phyloP scores from a whole-genome alignment of 2,888 invertebrate species.

The Dicyrtomina minuta region DNA sequence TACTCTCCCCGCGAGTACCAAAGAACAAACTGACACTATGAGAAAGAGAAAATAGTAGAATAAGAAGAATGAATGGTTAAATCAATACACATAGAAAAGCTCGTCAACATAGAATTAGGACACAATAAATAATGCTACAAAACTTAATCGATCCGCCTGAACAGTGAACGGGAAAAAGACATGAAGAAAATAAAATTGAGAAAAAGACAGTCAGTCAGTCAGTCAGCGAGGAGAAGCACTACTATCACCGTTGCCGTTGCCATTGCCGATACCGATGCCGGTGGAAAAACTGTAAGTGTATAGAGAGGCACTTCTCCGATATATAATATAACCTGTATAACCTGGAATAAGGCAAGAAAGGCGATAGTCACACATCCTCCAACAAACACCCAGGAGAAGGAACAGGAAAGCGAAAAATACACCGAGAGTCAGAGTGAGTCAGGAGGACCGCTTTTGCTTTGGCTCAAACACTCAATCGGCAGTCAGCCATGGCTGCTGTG shows the following conservation, averaged over 20 bases:
- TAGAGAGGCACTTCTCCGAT: too few relatives aligned
- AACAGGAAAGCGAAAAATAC: too few relatives aligned
- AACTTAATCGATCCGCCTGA: slow-evolving; percentile 35
- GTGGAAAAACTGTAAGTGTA: too few relatives aligned
- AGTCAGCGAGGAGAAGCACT: slow-evolving; percentile 16
- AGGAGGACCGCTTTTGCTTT: too few relatives aligned
- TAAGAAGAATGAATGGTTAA: not conserved
- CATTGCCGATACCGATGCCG: too few relatives aligned
- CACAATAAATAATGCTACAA: slow-evolving; percentile 37
- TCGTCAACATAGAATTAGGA: slow-evolving; percentile 35
- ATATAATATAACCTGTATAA: too few relatives aligned
- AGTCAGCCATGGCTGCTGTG: slow-evolving; percentile 37
- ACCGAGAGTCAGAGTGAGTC: too few relatives aligned
- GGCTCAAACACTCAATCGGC: not conserved
- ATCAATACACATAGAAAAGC: slow-evolving; percentile 19
- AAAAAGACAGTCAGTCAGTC: slow-evolving; percentile 30
- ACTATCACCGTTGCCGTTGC: too few relatives aligned
- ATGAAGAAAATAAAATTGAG: slow-evolving; percentile 16
- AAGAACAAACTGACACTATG: slow-evolving; percentile 1
- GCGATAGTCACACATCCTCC: too few relatives aligned
- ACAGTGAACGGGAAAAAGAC: slow-evolving; percentile 23
- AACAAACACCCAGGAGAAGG: too few relatives aligned
- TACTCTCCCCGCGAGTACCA: too few relatives aligned
- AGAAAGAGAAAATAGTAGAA: not conserved
- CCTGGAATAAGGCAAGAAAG: too few relatives aligned